phyloP scores from a whole-genome alignment of 1,140 invertebrate species.

The Hylaeus volcanicus region DNA sequence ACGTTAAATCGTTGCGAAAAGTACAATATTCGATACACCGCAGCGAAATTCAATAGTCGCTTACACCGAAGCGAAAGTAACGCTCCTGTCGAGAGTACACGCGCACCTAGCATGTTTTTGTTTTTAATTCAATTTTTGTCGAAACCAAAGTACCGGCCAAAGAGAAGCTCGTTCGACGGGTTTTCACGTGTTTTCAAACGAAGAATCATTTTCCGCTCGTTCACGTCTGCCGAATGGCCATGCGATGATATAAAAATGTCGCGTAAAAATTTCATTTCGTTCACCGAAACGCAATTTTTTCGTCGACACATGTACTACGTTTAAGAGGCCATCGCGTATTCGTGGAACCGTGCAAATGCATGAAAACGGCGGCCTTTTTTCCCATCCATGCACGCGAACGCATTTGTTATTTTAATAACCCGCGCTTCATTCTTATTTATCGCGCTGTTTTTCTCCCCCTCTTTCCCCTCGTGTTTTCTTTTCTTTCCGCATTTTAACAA shows the following conservation, averaged over 20 bases:
- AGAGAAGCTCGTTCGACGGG: not conserved
- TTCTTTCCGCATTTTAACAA: conserved; percentile 19
- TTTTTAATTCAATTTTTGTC: not conserved
- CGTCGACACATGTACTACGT: not conserved
- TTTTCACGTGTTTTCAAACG: not conserved
- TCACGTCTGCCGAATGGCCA: not conserved
- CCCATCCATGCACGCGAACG: conserved; percentile 14
- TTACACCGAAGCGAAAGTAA: no score
- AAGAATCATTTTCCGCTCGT: not conserved
- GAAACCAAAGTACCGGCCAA: no score
- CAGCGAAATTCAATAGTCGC: no score
- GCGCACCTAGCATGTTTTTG: no score
- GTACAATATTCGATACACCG: no score
- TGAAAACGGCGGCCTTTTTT: conserved; percentile 2
- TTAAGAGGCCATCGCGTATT: not conserved
- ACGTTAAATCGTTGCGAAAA: no score
- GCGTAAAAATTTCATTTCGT: not conserved
- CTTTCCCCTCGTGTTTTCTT: not conserved
- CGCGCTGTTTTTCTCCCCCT: conserved; percentile 30
- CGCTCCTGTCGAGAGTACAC: no score
- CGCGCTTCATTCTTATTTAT: conserved; percentile 56
- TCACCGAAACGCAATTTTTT: not conserved
- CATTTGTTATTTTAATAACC: conserved; percentile 66
- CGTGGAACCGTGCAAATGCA: not conserved
- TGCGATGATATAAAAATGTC: not conserved